These are phyloP conservation scores for Prenolepis imparis DNA, from an alignment of 2,888 invertebrate genomes.

Conservation along the genomic window DNA sequence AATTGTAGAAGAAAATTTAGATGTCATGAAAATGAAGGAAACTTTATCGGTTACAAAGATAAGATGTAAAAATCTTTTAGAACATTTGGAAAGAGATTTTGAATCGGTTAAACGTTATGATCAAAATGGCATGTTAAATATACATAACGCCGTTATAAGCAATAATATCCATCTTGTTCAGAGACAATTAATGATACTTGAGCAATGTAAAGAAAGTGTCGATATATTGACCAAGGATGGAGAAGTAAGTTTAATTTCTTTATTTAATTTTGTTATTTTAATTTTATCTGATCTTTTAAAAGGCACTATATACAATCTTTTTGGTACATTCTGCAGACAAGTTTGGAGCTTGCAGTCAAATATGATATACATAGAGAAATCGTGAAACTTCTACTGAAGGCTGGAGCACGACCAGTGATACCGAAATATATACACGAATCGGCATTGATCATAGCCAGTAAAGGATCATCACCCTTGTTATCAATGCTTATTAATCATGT, in stretches of 20 bases:
- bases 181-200: conserved; percentile 77
- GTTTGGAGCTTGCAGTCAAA: conserved; percentile 81
- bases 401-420: conserved; percentile 79
- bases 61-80: conserved; percentile 53
- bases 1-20: conserved; percentile 52
- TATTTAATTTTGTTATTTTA: conserved; percentile 13
- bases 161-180: conserved; percentile 69
- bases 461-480: conserved; percentile 73
- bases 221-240: conserved; percentile 76
- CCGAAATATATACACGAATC: conserved; percentile 75
- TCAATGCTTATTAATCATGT: conserved; percentile 72
- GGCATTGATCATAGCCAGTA: conserved; percentile 80
- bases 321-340: conserved; percentile 75
- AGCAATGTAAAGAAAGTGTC: conserved; percentile 70
- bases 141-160: conserved; percentile 80
- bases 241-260: conserved; percentile 71
- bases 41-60: conserved; percentile 64
- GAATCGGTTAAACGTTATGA: conserved; percentile 71
- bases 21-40: conserved; percentile 64
- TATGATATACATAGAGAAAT: conserved; percentile 72
- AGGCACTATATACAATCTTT: background rate
- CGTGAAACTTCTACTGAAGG: conserved; percentile 75
- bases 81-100: conserved; percentile 77
- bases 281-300: conserved; percentile 25
- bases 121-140: conserved; percentile 77